A percentile compares a stretch with the other conserved stretches of the same genome.
These are phyloP conservation scores for Heliconius hermathena DNA, from an alignment of 1,140 invertebrate species.

Conservation along the genomic window DNA sequence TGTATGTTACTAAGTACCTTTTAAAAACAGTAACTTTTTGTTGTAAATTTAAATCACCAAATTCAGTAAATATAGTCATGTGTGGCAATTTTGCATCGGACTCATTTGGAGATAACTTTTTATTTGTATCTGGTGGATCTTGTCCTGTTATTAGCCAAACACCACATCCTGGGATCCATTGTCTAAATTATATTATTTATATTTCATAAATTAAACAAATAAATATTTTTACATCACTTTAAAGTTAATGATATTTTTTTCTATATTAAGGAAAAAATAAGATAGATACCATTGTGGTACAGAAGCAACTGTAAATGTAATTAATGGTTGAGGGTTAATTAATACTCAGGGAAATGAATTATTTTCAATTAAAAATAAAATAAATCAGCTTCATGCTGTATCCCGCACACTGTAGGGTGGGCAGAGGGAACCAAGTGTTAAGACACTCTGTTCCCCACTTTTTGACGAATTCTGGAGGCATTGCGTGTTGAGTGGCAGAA, in stretches of 20 bases:
- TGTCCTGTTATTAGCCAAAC: slow-evolving; percentile 82
- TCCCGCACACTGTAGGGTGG: too few relatives aligned
- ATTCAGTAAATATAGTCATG: slow-evolving; percentile 84
- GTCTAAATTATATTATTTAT: slow-evolving; percentile 62
- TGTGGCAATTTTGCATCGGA: slow-evolving; percentile 78
- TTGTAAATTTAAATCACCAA: slow-evolving; percentile 82
- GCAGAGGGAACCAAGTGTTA: too few relatives aligned
- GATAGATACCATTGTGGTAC: too few relatives aligned
- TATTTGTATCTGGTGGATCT: slow-evolving; percentile 72
- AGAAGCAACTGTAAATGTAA: too few relatives aligned
- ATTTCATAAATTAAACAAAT: not conserved
- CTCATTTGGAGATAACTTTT: slow-evolving; percentile 49
- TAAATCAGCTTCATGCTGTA: too few relatives aligned
- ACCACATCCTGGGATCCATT: slow-evolving; percentile 85
- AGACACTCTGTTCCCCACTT: too few relatives aligned
- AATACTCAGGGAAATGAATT: too few relatives aligned
- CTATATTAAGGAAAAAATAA: too few relatives aligned
- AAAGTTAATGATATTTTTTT: not conserved
- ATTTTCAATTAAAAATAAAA: too few relatives aligned
- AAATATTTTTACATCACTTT: not conserved
- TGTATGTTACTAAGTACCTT: slow-evolving; percentile 49
- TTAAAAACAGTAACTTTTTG: slow-evolving; percentile 83
- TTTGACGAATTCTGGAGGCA: too few relatives aligned
- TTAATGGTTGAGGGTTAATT: too few relatives aligned
- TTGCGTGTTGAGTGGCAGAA: too few relatives aligned